A percentile compares a stretch with the other conserved stretches of the same genome.
phyloP scores from a whole-genome alignment of 37 sponge, comb jelly and placozoan genomes.

The Hexactinellida sp. region DNA sequence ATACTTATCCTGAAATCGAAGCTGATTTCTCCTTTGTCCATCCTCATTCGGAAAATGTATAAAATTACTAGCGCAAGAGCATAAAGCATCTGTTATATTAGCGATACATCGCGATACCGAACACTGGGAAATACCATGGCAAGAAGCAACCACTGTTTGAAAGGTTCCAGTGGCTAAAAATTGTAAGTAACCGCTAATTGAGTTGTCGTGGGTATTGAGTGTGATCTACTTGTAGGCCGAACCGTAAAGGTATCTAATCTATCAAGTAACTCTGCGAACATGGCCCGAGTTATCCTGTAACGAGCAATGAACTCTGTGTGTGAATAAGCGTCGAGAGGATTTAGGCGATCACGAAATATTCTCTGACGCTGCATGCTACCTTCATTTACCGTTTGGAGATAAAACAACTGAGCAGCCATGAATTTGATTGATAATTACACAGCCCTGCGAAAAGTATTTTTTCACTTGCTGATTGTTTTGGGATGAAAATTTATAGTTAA shows the following conservation, averaged over 20 bases:
- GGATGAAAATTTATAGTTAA: no score
- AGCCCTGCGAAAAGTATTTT: no score
- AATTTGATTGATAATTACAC: no score
- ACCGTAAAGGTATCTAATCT: background rate
- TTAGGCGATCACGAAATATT: background rate
- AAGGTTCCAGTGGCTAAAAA: background rate
- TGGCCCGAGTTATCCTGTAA: background rate
- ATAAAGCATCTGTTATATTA: background rate
- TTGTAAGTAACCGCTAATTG: background rate
- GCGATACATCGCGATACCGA: background rate
- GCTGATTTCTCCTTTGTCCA: background rate
- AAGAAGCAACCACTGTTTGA: background rate
- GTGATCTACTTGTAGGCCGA: background rate
- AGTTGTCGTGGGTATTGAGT: background rate
- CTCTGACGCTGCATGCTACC: no score
- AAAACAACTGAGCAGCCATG: no score
- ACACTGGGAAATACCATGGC: background rate
- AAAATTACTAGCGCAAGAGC: background rate
- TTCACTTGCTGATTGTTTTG: no score
- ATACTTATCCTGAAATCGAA: background rate
- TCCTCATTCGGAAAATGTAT: background rate
- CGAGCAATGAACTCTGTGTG: background rate
- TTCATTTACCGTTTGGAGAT: no score
- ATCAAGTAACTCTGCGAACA: background rate
- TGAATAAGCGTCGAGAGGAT: background rate